Base-by-base conservation (phyloP, 1,140 invertebrate species). In the Trachymyrmex cornetzi region DNA sequence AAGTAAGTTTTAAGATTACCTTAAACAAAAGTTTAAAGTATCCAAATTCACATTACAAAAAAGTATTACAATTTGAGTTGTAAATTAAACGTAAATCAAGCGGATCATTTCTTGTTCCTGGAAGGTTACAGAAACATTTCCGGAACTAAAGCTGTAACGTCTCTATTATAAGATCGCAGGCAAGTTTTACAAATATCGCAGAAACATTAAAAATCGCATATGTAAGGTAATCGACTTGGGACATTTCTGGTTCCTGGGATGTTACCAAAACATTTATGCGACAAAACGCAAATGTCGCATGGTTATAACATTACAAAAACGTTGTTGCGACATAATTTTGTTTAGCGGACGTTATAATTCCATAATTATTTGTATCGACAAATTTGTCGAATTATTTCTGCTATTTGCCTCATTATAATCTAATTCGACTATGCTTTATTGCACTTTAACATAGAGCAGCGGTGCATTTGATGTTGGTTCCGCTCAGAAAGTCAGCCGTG, bases 401-500 rank as follows among this genome's bases (percentile, higher is more conserved):
- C 2, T 19, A 34, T 14, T 55, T 57, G 19, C 3, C 19, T 74
- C n/a, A 11, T 44, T 50, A 19, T 11, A 14, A 19, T 77, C 5
- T 48, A 50, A 77, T 30, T 24, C 4, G 7, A n/a, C 2, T 19
- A 9, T 38, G 19, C 11, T 48, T 48, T 64, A 16, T 63, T 12
- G 34, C 27, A 30, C 50, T 27, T 5, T 22, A 38, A 77, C 11
- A 14, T 7, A 19, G 24, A 77, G 38, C n/a, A 63, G 16, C 34
- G 34, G 5, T n/a, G 0, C 59, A 27, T 24, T 64, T 48, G 4
- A 4, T 63, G 38, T 16, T 19, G 30, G 22, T 14, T 27, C 9
- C 4, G 22, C 5, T 63, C 57, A 7, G 59, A 74, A 63, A 77
- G 75, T 77, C 38, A 77, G 22, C 22, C 22, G 34, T 77, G 75